Base-by-base conservation (phyloP, 2,888 invertebrate species). In the Anarsia innoxiella region DNA sequence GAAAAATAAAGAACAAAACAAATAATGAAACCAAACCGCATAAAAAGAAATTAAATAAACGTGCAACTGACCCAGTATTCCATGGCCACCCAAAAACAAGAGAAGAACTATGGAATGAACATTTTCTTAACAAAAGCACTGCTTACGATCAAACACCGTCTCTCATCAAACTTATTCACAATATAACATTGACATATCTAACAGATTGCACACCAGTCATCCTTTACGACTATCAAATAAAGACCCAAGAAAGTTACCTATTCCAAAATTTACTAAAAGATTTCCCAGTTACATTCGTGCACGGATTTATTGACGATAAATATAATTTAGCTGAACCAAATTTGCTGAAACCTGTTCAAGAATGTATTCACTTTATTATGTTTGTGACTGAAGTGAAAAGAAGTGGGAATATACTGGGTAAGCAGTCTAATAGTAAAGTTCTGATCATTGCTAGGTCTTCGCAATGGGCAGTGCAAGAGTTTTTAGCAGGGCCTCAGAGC, bases 381-480 rank as follows among this genome's bases (percentile, higher is more conserved):
- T 91, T 93, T 56, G 56, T 92, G n/a, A 79, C 86, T 11, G 89
- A 92, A 55, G 87, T 91, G 0, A 80, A 86, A 60, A 83, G 71
- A 49, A 84, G 88, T 36, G 82, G 86, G 3, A 72, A 84, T 31
- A 77, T 91, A 19, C 69, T 92, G 32, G 89, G 89, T 0, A 86
- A 89, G 36, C 90, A 91, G 57, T 85, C 86, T 1, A 69, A 79
- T 0, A 89, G 87, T 47, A 89, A 88, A 57, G 88, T 93, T 0
- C 77, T 93, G 1, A 65, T 93, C 1, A 78, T 93, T 0, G 88
- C 92, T 0, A 83, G 88, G 50, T 91, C 92, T 1, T 89, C 92
- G 0, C 91, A 91, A 53, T 93, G 92, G 92, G 88, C 89, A 14
- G 87, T 93, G 1, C 88, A 89, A 39, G 91, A 92, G 54, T 93